These are phyloP conservation scores for Drosophila maculinotata DNA, from an alignment of 2,888 invertebrate genomes.

Conservation along the genomic window DNA sequence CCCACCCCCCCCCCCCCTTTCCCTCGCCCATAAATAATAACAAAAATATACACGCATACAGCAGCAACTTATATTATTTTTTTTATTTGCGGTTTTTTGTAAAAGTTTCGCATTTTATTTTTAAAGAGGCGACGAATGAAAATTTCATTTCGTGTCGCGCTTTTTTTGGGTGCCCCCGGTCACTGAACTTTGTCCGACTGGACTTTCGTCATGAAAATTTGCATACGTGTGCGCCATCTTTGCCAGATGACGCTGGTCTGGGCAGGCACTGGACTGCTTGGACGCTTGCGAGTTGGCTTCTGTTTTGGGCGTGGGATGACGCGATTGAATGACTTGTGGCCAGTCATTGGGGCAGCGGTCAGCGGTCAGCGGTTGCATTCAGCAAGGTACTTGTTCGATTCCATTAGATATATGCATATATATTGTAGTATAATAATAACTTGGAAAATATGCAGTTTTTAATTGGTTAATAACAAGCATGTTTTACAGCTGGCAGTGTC, in stretches of 20 bases:
- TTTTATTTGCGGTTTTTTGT: slow-evolving; percentile 40
- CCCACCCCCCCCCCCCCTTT: neutral
- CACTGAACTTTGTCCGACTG: slow-evolving; percentile 80
- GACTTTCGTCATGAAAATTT: slow-evolving; percentile 78
- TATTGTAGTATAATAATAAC: too few species aligned
- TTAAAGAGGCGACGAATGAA: slow-evolving; percentile 67
- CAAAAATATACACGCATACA: slow-evolving; percentile 47
- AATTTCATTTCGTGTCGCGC: slow-evolving; percentile 61
- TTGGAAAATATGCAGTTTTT: slow-evolving; percentile 76
- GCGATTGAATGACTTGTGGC: too few species aligned
- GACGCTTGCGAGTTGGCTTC: neutral
- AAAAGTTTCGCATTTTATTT: slow-evolving; percentile 78
- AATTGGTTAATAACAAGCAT: slow-evolving; percentile 75
- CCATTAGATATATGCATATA: slow-evolving; percentile 4
- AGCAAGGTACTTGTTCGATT: slow-evolving; percentile 37
- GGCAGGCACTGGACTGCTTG: slow-evolving; percentile 11
- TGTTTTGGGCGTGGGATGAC: slow-evolving; percentile 25
- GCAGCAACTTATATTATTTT: slow-evolving; percentile 10
- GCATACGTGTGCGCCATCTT: slow-evolving; percentile 57
- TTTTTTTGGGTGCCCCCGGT: slow-evolving; percentile 47
- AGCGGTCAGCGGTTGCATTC: too few species aligned
- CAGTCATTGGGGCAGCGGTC: too few species aligned
- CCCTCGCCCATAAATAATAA: slow-evolving; percentile 51
- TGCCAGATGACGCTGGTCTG: slow-evolving; percentile 48
- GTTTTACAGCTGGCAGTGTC: slow-evolving; percentile 56